Base-by-base conservation (phyloP, 1,140 invertebrate species). In the Proales similis region DNA sequence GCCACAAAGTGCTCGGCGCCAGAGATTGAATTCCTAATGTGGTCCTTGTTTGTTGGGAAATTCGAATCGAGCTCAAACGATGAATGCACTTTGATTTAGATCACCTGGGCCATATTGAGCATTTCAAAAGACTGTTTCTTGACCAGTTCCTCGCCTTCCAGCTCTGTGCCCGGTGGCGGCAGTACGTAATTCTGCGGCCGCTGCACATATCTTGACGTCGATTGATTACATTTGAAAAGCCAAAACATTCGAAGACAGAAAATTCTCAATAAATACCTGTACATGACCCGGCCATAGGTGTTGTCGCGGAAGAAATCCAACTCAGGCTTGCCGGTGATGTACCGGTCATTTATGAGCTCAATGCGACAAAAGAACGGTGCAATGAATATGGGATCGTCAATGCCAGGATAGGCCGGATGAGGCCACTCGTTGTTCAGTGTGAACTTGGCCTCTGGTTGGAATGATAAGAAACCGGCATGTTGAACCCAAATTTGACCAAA, bases 1-100 rank as follows among this genome's bases (percentile, higher is more conserved):
- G 90, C 89, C 17, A 70, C 78, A 73, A 94, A 95, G 0, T 84
- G 85, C 24, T 89, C 85, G 0, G 90, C 82, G 0, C 90, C 90
- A 26, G 57, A 45, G n/a, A 62, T 20, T 2, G 57, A 62, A 3
- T 62, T 36, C 27, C 57, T 45, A 14, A 62, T 46, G 20, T 62
- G 57, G 48, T 57, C 51, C 43, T 46, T n/a, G n/a, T n/a, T n/a
- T n/a, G n/a, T n/a, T n/a, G n/a, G n/a, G n/a, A n/a, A n/a, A n/a
- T n/a, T n/a, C n/a, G n/a, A n/a, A n/a, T n/a, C n/a, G n/a, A n/a
- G n/a, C n/a, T n/a, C n/a, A n/a, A n/a, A n/a, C n/a, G n/a, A n/a
- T n/a, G n/a, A n/a, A n/a, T n/a, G n/a, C n/a, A n/a, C n/a, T n/a
- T n/a, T n/a, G n/a, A n/a, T n/a, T n/a, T n/a, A n/a, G 27, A 46